Evolutionary conservation across 2,113 vertebrate species (phyloP).

Genomic region (Lophochroa leadbeateri): DNA sequence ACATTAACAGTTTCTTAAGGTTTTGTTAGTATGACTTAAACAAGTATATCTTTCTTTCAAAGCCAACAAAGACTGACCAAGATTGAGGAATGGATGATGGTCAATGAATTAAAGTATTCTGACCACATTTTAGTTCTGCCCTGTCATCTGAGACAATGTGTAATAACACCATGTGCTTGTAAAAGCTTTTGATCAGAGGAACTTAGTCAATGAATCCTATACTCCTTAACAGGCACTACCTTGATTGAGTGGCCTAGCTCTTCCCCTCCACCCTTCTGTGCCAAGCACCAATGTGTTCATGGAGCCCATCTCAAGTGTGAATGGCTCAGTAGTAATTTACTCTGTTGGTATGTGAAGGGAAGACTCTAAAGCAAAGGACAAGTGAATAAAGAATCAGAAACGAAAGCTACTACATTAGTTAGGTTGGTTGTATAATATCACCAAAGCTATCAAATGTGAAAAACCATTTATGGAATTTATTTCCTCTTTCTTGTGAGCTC

Average conservation of each 20-base stretch:
- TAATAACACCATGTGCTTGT: accelerated
- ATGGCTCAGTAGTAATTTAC: background rate
- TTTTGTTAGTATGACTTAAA: background rate
- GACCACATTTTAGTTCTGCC: background rate
- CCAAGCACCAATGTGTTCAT: background rate
- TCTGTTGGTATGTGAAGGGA: background rate
- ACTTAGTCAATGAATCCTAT: background rate
- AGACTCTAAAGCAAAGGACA: background rate
- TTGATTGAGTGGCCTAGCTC: background rate
- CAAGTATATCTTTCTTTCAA: background rate
- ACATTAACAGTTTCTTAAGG: background rate
- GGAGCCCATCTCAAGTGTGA: background rate
- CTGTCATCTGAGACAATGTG: accelerated
- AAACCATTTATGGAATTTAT: background rate
- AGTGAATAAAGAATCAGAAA: background rate
- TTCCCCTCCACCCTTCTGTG: background rate
- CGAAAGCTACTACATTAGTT: background rate
- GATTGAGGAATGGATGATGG: background rate
- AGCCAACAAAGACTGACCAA: background rate
- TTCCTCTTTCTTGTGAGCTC: background rate
- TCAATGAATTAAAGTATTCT: background rate
- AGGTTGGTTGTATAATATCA: background rate
- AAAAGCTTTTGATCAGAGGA: background rate
- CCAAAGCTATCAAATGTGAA: background rate
- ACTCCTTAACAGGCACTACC: background rate